Base-by-base conservation (phyloP, 2,888 invertebrate genomes). In the Heterodera filipjevi region DNA sequence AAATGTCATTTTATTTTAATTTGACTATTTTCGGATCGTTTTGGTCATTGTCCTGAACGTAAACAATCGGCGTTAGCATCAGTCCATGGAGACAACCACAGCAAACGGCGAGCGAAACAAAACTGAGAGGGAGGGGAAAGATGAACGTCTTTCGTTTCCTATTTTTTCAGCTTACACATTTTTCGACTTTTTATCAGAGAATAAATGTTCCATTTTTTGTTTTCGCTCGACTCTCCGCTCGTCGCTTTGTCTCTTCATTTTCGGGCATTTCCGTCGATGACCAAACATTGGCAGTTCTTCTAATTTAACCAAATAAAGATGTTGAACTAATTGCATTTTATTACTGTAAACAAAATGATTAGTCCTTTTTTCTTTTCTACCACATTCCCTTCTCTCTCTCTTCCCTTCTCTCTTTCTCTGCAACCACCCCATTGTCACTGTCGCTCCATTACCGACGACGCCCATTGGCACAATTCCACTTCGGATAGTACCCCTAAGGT, bases 61-160 rank as follows among this genome's bases (percentile, higher is more conserved):
- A 81, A 82, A 84, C 75, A 81, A 85, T 85, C 0, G 87, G 87
- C 19, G 85, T 81, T 84, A 87, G 83, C 86, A 87, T 86, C 3
- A 86, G 77, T 12, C 87, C 87, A 74, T 87, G 87, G 1, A 86
- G 80, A 22, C 85, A 80, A 3, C 87, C 87, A 12, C 86, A 76
- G 35, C 81, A 49, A 71, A 83, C 81, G 1, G 87, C 83, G 82
- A 87, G 84, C 0, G 83, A n/a, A 30, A 87, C 81, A 66, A 79
- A 87, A 19, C 86, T 86, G 76, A 80, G n/a, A n/a, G n/a, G n/a
- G n/a, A n/a, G n/a, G n/a, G n/a, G n/a, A n/a, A n/a, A n/a, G n/a
- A n/a, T n/a, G n/a, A n/a, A n/a, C n/a, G n/a, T n/a, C n/a, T n/a
- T n/a, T n/a, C n/a, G n/a, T n/a, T n/a, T n/a, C n/a, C n/a, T n/a